These are phyloP conservation scores for Eulemur rufifrons DNA, from an alignment of 2,113 vertebrate genomes.

Conservation along the genomic window DNA sequence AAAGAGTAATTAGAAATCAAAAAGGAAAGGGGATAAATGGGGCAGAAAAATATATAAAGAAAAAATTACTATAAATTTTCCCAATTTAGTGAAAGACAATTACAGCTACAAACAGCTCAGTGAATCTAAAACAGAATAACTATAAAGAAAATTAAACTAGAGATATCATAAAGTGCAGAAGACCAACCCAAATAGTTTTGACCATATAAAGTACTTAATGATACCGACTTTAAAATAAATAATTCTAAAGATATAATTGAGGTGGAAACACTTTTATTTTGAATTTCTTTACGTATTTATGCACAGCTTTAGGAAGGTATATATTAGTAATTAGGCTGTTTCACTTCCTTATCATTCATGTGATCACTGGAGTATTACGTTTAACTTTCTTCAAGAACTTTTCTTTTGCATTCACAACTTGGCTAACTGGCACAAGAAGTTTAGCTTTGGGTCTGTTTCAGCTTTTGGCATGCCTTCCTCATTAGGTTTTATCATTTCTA, in stretches of 20 bases:
- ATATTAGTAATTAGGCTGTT: too few species aligned
- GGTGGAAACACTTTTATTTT: not conserved
- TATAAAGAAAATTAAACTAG: not conserved
- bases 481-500: too few species aligned
- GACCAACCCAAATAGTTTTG: not conserved
- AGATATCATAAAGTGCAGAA: not conserved
- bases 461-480: too few species aligned
- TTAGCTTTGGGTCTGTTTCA: too few species aligned
- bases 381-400: too few species aligned
- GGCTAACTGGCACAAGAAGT: too few species aligned
- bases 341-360: too few species aligned
- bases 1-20: not conserved
- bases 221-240: not conserved
- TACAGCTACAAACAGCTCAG: not conserved
- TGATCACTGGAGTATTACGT: too few species aligned
- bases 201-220: not conserved
- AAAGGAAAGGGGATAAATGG: not conserved
- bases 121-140: not conserved
- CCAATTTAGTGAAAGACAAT: not conserved
- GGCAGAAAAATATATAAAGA: not conserved
- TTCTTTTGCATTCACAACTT: too few species aligned
- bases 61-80: not conserved
- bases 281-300: not conserved
- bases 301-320: not conserved
- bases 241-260: not conserved